Percentiles rank a stretch among this genome's conserved stretches.
Conservation (phyloP, 2,888 invertebrate species). For the Eurytoma californica region DNA sequence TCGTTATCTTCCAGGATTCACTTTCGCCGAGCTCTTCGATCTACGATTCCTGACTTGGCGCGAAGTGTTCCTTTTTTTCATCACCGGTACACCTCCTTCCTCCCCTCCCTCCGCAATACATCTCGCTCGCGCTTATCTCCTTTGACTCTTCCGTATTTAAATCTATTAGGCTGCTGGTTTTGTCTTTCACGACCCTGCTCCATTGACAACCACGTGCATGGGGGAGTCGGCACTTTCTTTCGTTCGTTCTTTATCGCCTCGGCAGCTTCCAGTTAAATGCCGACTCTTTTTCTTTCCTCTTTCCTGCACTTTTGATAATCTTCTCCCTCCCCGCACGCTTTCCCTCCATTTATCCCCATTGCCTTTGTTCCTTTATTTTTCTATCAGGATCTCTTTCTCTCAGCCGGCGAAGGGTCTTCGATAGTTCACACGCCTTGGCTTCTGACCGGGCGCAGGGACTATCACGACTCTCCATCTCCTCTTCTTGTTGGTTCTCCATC, state of each 20-base stretch:
- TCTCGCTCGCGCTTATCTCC: slow-evolving; percentile 23
- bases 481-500: slow-evolving; percentile 6
- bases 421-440: background rate
- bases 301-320: background rate
- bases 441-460: background rate
- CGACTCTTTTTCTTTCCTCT: no score
- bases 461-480: background rate
- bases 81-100: background rate
- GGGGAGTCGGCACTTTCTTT: background rate
- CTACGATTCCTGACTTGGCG: background rate
- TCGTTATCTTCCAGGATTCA: slow-evolving; percentile 53
- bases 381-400: slow-evolving; percentile 25
- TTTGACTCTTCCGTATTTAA: slow-evolving; percentile 39
- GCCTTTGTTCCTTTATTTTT: slow-evolving; percentile 36
- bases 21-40: slow-evolving; percentile 44
- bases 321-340: background rate
- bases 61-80: background rate
- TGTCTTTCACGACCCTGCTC: slow-evolving; percentile 4
- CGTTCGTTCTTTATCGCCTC: no score
- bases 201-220: background rate
- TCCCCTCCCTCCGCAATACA: background rate
- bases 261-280: no score
- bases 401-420: background rate
- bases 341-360: slow-evolving; percentile 5
- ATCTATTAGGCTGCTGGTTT: slow-evolving; percentile 41